Conservation (phyloP, 2,888 invertebrate genomes). For the Argyresthia goedartella region DNA sequence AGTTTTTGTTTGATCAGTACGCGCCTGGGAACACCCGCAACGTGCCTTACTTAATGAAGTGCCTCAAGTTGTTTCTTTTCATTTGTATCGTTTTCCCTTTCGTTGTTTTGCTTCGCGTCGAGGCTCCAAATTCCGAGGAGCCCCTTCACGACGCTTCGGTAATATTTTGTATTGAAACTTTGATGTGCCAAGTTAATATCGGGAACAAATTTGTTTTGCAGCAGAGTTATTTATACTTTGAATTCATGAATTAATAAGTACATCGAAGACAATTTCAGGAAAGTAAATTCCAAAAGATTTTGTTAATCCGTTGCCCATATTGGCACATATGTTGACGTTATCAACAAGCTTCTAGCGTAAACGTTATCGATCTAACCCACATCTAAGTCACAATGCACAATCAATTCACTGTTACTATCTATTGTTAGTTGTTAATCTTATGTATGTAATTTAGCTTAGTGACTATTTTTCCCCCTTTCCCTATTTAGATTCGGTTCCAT, state of each 20-base stretch:
- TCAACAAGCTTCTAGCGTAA: neutral
- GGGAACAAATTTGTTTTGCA: too few relatives aligned
- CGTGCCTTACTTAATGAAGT: slow-evolving; percentile 51
- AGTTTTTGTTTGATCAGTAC: slow-evolving; percentile 5
- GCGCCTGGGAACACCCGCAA: slow-evolving; percentile 29
- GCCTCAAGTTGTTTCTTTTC: slow-evolving; percentile 34
- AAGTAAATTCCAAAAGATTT: too few relatives aligned
- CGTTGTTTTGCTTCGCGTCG: slow-evolving; percentile 3
- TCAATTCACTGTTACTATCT: too few relatives aligned
- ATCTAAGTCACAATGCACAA: too few relatives aligned
- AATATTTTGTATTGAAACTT: slow-evolving; percentile 1
- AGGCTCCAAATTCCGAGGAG: neutral
- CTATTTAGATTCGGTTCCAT: neutral
- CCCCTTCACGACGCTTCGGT: slow-evolving; percentile 4
- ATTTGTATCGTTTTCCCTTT: slow-evolving; percentile 10
- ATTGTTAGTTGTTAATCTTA: neutral
- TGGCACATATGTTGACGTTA: too few relatives aligned
- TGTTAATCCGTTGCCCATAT: too few relatives aligned
- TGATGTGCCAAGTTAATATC: neutral
- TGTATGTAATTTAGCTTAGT: slow-evolving; percentile 16
- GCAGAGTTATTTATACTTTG: too few relatives aligned
- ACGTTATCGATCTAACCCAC: neutral
- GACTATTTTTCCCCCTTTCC: slow-evolving; percentile 32
- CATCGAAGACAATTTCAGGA: too few relatives aligned
- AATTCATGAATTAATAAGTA: neutral